These are phyloP conservation scores for Tinamus guttatus DNA, from an alignment of 2,113 vertebrate species.

Conservation along the genomic window DNA sequence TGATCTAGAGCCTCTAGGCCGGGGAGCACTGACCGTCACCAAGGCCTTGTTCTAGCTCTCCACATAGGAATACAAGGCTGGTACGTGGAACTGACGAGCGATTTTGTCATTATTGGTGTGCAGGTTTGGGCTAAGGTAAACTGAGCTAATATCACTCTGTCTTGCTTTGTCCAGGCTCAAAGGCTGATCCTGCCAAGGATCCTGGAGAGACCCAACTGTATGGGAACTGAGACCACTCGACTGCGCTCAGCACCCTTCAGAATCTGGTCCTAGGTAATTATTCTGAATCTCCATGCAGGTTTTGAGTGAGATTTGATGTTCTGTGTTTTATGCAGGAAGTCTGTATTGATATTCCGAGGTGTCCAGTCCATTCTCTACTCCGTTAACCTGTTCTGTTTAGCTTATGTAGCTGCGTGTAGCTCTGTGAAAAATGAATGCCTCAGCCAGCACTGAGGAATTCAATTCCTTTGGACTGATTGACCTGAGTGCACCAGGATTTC, in stretches of 20 bases:
- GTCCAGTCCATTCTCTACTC: rapidly evolving
- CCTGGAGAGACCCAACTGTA: constrained; percentile 10
- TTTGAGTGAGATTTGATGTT: neutral
- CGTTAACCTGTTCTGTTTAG: neutral
- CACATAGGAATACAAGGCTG: rapidly evolving
- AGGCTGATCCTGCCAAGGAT: constrained; percentile 34
- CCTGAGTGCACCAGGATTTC: neutral
- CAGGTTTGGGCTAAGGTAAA: neutral
- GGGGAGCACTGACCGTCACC: neutral
- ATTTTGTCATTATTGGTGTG: rapidly evolving
- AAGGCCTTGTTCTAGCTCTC: rapidly evolving
- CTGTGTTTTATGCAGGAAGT: neutral
- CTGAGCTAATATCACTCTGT: neutral
- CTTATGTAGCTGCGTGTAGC: no score
- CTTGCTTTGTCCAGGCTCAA: constrained; percentile 33
- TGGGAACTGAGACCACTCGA: constrained; percentile 6
- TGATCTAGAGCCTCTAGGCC: neutral
- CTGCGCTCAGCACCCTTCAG: constrained; percentile 37
- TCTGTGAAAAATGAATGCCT: neutral
- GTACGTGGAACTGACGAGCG: rapidly evolving
- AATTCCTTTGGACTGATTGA: neutral
- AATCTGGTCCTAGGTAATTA: constrained; percentile 48
- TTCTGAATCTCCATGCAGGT: neutral
- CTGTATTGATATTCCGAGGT: neutral
- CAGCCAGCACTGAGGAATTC: neutral